phyloP scores from a whole-genome alignment of 2,797 vertebrate species.

The Sparidentex hasta region DNA sequence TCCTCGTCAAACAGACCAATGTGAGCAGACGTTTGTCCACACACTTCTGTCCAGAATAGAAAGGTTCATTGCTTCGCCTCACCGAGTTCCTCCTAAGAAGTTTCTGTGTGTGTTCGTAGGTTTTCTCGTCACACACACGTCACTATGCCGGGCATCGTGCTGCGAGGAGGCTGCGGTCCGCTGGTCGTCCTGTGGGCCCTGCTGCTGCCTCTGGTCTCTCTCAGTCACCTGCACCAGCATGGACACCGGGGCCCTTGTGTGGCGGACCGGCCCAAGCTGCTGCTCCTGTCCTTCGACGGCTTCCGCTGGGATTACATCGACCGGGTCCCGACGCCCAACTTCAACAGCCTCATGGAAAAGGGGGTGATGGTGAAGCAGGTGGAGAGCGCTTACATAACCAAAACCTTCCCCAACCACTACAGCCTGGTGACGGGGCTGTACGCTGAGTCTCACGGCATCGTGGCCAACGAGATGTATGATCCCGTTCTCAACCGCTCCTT shows the following conservation, averaged over 20 bases:
- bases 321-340: slow-evolving; percentile 89
- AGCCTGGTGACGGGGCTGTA: slow-evolving; percentile 93
- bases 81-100: not conserved
- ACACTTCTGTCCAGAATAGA: not conserved
- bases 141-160: slow-evolving; percentile 51
- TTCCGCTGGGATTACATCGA: slow-evolving; percentile 96
- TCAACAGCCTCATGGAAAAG: slow-evolving; percentile 83
- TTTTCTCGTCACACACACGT: slow-evolving; percentile 14
- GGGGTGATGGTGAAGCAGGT: slow-evolving; percentile 90
- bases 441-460: slow-evolving; percentile 91
- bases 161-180: slow-evolving; percentile 62
- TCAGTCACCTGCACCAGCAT: slow-evolving; percentile 52
- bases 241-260: not conserved
- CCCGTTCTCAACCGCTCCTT: slow-evolving; percentile 88
- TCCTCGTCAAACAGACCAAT: not conserved
- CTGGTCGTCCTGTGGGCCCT: slow-evolving; percentile 72
- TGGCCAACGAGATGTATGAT: slow-evolving; percentile 95
- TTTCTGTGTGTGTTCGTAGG: slow-evolving; percentile 43
- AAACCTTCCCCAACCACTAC: slow-evolving; percentile 94
- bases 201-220: slow-evolving; percentile 67
- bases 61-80: not conserved
- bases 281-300: slow-evolving; percentile 94
- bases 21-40: not conserved
- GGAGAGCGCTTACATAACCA: slow-evolving; percentile 92
- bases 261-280: slow-evolving; percentile 82